Evolutionary conservation across 2,113 vertebrate species (phyloP).

Genomic region (Nothobranchius furzeri): DNA sequence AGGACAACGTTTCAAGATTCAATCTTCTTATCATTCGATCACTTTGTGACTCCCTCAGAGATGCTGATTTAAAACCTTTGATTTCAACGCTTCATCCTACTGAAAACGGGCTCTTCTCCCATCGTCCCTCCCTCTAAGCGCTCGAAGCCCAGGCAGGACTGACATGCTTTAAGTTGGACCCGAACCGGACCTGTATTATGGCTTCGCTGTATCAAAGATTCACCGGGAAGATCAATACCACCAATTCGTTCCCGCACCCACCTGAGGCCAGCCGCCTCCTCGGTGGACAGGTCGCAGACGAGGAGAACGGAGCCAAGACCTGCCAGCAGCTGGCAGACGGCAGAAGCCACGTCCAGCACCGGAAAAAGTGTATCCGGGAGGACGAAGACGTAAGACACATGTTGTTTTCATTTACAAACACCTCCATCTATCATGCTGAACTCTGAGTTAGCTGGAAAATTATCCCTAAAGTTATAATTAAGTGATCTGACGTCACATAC

Average conservation of each 20-base stretch:
- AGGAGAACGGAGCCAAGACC: slow-evolving; percentile 83
- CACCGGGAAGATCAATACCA: slow-evolving; percentile 96
- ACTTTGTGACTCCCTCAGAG: slow-evolving; percentile 25
- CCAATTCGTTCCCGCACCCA: slow-evolving; percentile 91
- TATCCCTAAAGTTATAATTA: background rate
- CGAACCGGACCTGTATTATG: slow-evolving; percentile 77
- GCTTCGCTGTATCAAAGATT: slow-evolving; percentile 96
- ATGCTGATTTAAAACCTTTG: slow-evolving; percentile 38
- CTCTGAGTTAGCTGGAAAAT: background rate
- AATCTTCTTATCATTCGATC: slow-evolving; percentile 22
- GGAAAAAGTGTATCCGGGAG: slow-evolving; percentile 86
- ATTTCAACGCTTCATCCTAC: slow-evolving; percentile 17
- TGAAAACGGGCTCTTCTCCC: slow-evolving; percentile 45
- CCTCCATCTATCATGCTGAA: slow-evolving; percentile 9
- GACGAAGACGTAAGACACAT: slow-evolving; percentile 92
- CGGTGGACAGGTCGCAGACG: slow-evolving; percentile 87
- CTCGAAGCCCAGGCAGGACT: slow-evolving; percentile 21
- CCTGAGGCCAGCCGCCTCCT: slow-evolving; percentile 96
- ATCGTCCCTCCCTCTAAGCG: slow-evolving; percentile 2
- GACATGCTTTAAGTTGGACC: slow-evolving; percentile 67
- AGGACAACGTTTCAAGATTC: slow-evolving; percentile 33
- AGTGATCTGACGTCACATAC: too few relatives aligned
- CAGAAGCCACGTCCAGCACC: slow-evolving; percentile 84
- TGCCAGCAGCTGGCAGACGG: slow-evolving; percentile 74
- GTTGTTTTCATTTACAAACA: background rate